phyloP scores from a whole-genome alignment of 2,888 invertebrate genomes.

The Steinernema scapterisci region DNA sequence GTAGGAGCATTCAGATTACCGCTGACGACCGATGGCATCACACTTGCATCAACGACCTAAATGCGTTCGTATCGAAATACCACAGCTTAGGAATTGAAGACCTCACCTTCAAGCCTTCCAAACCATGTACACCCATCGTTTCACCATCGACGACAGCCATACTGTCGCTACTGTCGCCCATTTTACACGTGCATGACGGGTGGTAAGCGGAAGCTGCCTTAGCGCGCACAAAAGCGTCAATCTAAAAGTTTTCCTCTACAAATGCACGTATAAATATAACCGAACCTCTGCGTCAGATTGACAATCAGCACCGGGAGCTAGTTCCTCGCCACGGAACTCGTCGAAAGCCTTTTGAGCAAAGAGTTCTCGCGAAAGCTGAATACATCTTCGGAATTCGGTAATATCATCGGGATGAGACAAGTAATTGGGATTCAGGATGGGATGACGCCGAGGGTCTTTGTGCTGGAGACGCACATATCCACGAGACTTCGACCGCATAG shows the following conservation, averaged over 20 bases:
- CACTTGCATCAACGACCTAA: constrained; percentile 81
- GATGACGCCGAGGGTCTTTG: constrained; percentile 79
- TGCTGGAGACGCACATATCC: constrained; percentile 81
- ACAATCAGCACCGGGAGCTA: constrained; percentile 63
- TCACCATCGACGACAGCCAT: constrained; percentile 76
- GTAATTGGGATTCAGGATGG: constrained; percentile 89
- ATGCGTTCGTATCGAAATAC: constrained; percentile 66
- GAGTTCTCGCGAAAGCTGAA: constrained; percentile 58
- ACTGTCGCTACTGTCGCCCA: constrained; percentile 71
- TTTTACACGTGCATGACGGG: constrained; percentile 79
- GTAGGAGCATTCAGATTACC: constrained; percentile 75
- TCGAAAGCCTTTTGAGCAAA: constrained; percentile 64
- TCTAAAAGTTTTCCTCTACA: no score
- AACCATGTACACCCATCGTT: constrained; percentile 62
- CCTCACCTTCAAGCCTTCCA: constrained; percentile 49
- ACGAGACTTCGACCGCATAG: constrained; percentile 81
- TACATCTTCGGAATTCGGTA: constrained; percentile 58
- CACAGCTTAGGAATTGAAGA: not conserved
- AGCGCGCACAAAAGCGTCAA: constrained; percentile 67
- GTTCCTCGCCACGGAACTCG: constrained; percentile 63
- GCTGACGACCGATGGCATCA: constrained; percentile 79
- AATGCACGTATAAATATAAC: no score
- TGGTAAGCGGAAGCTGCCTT: constrained; percentile 76
- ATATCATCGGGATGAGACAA: constrained; percentile 71
- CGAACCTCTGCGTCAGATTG: constrained; percentile 49